These are phyloP conservation scores for Periplaneta americana DNA, from an alignment of 1,140 invertebrate genomes.

Conservation along the genomic window DNA sequence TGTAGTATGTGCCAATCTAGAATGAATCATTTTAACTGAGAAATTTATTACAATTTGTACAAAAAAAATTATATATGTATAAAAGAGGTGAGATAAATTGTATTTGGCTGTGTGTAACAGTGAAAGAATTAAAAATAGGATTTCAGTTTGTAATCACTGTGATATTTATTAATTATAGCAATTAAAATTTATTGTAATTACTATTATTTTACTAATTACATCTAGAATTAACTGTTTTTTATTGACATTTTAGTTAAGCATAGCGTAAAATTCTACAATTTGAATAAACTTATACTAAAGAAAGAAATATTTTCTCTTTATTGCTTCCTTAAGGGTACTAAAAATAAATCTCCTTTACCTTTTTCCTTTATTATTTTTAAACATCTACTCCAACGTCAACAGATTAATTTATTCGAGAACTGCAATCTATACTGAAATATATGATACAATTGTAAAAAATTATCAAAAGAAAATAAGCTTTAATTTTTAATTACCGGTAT, in stretches of 20 bases:
- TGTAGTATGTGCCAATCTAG: background rate
- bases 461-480: no score
- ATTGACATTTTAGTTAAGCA: background rate
- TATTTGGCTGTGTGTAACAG: conserved; percentile 2
- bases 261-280: background rate
- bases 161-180: conserved; percentile 6
- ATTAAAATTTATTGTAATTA: background rate
- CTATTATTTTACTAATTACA: background rate
- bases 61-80: background rate
- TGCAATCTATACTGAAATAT: no score
- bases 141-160: conserved; percentile 11
- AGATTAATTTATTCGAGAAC: no score
- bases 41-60: background rate
- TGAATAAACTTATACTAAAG: no score
- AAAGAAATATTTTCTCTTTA: no score
- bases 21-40: background rate
- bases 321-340: no score
- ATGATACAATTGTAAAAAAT: no score
- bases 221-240: background rate
- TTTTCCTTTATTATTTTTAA: no score
- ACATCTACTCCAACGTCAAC: no score
- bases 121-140: background rate
- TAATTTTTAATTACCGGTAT: no score
- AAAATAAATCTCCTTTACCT: no score
- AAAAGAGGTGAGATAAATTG: background rate